Evolutionary conservation across 2,113 vertebrate genomes (phyloP).

Genomic region (Micronisus gabar): DNA sequence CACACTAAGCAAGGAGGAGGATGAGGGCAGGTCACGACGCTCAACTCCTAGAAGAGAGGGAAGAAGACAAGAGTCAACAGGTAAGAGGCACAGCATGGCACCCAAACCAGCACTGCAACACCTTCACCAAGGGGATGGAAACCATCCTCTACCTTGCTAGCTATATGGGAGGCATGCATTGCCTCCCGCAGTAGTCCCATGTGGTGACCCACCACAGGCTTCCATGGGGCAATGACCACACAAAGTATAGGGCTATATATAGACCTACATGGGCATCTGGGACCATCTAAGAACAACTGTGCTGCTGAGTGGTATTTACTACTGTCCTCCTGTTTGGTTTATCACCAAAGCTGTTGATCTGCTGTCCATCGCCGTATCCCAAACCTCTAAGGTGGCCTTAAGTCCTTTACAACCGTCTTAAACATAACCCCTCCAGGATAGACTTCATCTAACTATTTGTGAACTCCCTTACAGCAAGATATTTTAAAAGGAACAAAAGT

Average conservation of each 20-base stretch:
- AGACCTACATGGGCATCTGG: not conserved
- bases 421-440: not conserved
- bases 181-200: not conserved
- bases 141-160: not conserved
- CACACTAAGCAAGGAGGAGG: not conserved
- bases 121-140: not conserved
- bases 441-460: not conserved
- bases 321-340: not conserved
- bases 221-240: not conserved
- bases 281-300: not conserved
- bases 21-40: not conserved
- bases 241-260: not conserved
- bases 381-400: not conserved
- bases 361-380: not conserved
- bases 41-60: slow-evolving; percentile 22
- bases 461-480: not conserved
- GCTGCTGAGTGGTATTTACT: not conserved
- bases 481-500: not conserved
- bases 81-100: not conserved
- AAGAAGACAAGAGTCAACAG: not conserved
- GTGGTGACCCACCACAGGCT: not conserved
- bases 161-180: accelerated
- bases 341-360: not conserved
- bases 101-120: not conserved
- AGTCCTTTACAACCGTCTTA: not conserved